Evolutionary conservation across 2,888 invertebrate species (phyloP), one percentile per base, ranked within the genome.

Genomic region (Scelioninae gen. 1): DNA sequence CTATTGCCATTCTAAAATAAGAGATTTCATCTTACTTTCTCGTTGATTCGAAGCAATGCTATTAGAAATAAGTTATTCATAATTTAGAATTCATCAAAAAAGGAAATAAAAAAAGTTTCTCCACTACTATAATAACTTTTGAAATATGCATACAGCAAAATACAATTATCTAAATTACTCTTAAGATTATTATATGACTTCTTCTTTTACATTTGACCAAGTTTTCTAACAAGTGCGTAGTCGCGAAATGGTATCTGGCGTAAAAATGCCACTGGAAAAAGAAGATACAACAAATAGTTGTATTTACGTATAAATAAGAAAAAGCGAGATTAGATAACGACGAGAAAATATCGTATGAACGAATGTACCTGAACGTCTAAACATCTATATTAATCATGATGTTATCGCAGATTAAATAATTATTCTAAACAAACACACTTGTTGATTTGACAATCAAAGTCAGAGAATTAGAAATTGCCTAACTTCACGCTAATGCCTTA

Each of bases 351-450:
- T 38, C 31, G 65, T 16, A 51, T 16, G 49, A 34, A 13, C 6
- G 23, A 58, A n/a, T 49, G 23, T 49, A 56, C 69, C 47, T 63
- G 63, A 13, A 56, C 34, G 31, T 62, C 38, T 55, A 66, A 72
- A 58, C 71, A 66, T 60, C 9, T 51, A 29, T 68, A 71, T 81
- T 72, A 75, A 81, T 75, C 75, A 76, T 2, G 75, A 71, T 71
- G 53, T 56, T 63, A 71, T 76, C 69, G n/a, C 16, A 15, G 69
- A 65, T 68, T 47, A 63, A 80, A 63, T 55, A 47, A 68, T 80
- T 62, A 72, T 49, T 40, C 51, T 62, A 78, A 65, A 62, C 65
- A 65, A 71, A 71, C 49, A 66, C 34, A 23, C 11, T 63, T 56
- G 47, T 78, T 56, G 38, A 53, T 29, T 31, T 11, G 23, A 56